Percentiles rank a stretch among this genome's conserved stretches.
These are phyloP conservation scores for Anarrhichthys ocellatus DNA, from an alignment of 2,113 vertebrate species.

Conservation along the genomic window DNA sequence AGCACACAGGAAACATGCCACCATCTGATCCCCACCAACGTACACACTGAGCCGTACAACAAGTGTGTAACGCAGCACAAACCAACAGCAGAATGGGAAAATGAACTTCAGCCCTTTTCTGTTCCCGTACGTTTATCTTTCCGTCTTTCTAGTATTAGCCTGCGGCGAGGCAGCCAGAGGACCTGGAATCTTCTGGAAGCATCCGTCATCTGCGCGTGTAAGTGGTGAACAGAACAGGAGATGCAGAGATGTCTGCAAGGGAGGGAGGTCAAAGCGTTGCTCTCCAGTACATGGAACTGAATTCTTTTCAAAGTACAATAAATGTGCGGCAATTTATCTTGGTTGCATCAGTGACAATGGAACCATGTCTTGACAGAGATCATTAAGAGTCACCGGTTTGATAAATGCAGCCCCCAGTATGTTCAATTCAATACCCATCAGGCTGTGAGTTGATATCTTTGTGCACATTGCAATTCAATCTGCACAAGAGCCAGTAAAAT, in stretches of 20 bases:
- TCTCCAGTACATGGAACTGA: not conserved
- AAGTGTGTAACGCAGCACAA: constrained; percentile 3
- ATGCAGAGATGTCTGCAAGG: constrained; percentile 7
- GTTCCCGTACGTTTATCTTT: constrained; percentile 39
- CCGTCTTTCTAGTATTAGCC: constrained; percentile 53
- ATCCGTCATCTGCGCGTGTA: constrained; percentile 19
- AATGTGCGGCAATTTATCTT: constrained; percentile 1
- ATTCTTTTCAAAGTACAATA: constrained; percentile 12
- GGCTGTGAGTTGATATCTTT: not conserved
- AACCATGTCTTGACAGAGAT: not conserved
- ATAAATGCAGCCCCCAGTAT: not conserved
- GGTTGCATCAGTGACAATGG: not conserved
- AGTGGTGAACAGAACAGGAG: constrained; percentile 23
- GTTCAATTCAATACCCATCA: not conserved
- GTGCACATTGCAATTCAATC: not conserved
- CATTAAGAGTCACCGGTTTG: not conserved
- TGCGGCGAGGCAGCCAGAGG: constrained; percentile 9
- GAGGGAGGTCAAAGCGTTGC: not conserved
- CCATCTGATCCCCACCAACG: too few relatives aligned
- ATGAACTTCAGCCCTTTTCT: constrained; percentile 32
- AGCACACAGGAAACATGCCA: not conserved
- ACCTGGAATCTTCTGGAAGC: constrained; percentile 26
- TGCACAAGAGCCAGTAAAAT: not conserved
- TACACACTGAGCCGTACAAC: not conserved
- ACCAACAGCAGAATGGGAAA: not conserved